A percentile compares a stretch with the other conserved stretches of the same genome.
Evolutionary conservation across 2,888 invertebrate genomes (phyloP).

Genomic region (Nebria salina): DNA sequence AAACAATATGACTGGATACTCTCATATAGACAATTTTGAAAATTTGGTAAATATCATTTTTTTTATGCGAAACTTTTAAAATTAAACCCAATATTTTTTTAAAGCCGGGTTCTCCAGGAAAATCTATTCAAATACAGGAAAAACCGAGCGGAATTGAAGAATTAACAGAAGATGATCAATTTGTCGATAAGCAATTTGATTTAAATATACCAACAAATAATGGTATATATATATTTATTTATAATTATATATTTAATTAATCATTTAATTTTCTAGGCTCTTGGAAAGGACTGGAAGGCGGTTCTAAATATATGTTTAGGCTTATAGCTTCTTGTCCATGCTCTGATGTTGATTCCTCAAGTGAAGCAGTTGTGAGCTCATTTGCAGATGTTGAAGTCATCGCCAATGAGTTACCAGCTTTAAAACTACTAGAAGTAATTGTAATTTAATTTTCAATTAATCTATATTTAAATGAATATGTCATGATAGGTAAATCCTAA

Average conservation of each 20-base stretch:
- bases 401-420: slow-evolving; percentile 18
- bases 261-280: slow-evolving; percentile 15
- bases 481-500: slow-evolving; percentile 24
- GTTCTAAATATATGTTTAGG: slow-evolving; percentile 35
- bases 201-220: slow-evolving; percentile 24
- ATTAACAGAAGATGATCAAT: slow-evolving; percentile 23
- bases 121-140: slow-evolving; percentile 17
- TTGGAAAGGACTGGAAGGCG: slow-evolving; percentile 32
- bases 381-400: slow-evolving; percentile 32
- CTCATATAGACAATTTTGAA: slow-evolving; percentile 8
- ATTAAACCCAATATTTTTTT: neutral
- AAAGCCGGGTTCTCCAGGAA: slow-evolving; percentile 29
- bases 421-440: slow-evolving; percentile 27
- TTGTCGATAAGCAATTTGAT: slow-evolving; percentile 34
- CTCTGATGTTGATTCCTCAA: slow-evolving; percentile 22
- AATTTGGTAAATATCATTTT: slow-evolving; percentile 2
- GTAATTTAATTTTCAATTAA: neutral
- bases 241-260: neutral
- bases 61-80: neutral
- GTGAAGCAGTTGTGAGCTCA: slow-evolving; percentile 19
- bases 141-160: slow-evolving; percentile 5
- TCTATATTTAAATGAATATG: neutral
- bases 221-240: neutral
- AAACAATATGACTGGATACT: neutral
- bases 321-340: slow-evolving; percentile 27